Evolutionary conservation across 2,797 vertebrate species (phyloP), one percentile per base, ranked within the genome.

Genomic region (Urophycis tenuis): DNA sequence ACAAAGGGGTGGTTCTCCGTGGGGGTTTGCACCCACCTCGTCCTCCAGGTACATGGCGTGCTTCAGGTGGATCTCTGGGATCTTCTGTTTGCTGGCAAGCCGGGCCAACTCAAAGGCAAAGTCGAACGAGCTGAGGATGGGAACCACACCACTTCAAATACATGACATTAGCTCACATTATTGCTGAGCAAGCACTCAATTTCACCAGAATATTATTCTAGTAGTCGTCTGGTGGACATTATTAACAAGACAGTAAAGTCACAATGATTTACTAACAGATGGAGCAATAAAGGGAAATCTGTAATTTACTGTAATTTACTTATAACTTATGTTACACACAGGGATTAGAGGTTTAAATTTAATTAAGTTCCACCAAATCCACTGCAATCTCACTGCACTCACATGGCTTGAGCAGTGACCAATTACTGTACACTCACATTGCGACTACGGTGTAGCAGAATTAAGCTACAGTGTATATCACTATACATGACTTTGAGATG

Each of bases 91-190:
- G 87, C 93, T 91, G 0, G 96, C 93, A 7, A 95, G 92, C 14
- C 95, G 95, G 1, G 95, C 93, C 87, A 98, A 87, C 69, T 99
- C 97, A 85, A 97, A 99, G 72, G 97, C 97, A 90, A 99, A 99
- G 70, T 97, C 96, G 81, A 98, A 99, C 0, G 92, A 89, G 71
- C 97, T 96, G 87, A n/a, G 87, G 73, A 80, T 39, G 6, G 76
- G 67, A 85, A 3, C 60, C 60, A 67, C 3, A 67, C 53, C 53
- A 29, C 53, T 29, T n/a, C n/a, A 64, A 39, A 64, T 29, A 29
- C 60, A 64, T 9, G 53, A 30, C n/a, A 41, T 41, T 15, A 41
- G 39, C 9, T 29, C 29, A 67, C 10, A 29, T 25, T 14, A 67
- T 14, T 67, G 25, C 1, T 67, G n/a, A 67, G 7, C 10, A 29